These are phyloP conservation scores for Toxostoma redivivum DNA, from an alignment of 2,113 vertebrate species.

Conservation along the genomic window DNA sequence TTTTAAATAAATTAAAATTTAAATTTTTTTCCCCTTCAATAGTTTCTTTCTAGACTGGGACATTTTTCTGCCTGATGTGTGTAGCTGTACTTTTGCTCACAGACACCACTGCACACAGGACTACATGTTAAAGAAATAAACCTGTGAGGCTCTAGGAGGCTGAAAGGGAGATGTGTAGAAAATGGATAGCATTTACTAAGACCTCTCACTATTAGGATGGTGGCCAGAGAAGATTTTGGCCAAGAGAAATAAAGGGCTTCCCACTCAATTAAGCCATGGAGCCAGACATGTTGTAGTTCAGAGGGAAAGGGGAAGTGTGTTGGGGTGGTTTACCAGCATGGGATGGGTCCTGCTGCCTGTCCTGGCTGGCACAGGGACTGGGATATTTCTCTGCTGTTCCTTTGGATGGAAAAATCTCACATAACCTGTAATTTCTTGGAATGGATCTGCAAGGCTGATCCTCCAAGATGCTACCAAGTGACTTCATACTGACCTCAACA, in stretches of 20 bases:
- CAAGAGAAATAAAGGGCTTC: slow-evolving; percentile 6
- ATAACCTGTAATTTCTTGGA: slow-evolving; percentile 19
- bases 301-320: not conserved
- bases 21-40: not conserved
- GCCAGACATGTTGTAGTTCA: not conserved
- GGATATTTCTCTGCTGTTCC: not conserved
- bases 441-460: not conserved
- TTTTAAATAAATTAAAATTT: no score
- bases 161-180: not conserved
- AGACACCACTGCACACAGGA: not conserved
- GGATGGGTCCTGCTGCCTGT: not conserved
- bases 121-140: not conserved
- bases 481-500: not conserved
- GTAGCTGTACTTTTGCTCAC: not conserved
- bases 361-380: not conserved
- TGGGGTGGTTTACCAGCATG: not conserved
- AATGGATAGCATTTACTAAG: not conserved
- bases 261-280: not conserved
- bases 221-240: not conserved
- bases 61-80: not conserved
- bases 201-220: not conserved
- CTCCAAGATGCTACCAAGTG: not conserved
- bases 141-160: not conserved
- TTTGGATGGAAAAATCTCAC: not conserved
- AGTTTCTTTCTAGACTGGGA: not conserved